Evolutionary conservation across 2,113 vertebrate genomes (phyloP), one percentile per base, ranked within the genome.

Genomic region (Polypterus senegalus): DNA sequence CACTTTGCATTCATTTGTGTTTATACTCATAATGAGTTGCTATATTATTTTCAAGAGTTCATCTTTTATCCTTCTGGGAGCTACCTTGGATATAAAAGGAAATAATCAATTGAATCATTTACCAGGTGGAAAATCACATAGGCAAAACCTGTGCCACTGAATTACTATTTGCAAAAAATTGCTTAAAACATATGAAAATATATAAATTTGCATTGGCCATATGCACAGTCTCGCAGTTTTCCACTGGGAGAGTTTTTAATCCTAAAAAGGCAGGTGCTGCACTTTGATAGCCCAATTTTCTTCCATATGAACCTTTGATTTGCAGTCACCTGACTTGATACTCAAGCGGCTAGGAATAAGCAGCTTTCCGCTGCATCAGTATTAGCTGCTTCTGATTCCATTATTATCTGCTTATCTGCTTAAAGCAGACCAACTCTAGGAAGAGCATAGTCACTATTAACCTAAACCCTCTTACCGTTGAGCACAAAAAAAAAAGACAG

Each of bases 351-450:
- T 3, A 77, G 66, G 67, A 57, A 65, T 63, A 75, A 77, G 63
- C 68, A 63, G 48, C 63, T 76, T 71, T 62, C 8, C 45, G 6
- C 7, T 60, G 57, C 43, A 43, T 65, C 47, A 47, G 46, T 70
- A 67, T 70, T 54, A 61, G 56, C 57, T 2, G 47, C 51, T 63
- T 70, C 73, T 2, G 49, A 61, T 67, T 67, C 54, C 44, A 9
- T 56, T 58, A 61, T 67, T 62, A 68, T 62, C 46, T 71, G 62
- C 58, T 73, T 79, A 75, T 55, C 59, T 63, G 53, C 51, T 65
- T 73, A 74, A 74, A 62, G 6, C 57, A 59, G 56, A 51, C 54
- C 3, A 4, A 4, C 53, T 62, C 49, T 49, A 65, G 4, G 5
- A 47, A 48, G 57, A 46, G 43, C 61, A 62, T 2, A 1, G n/a